Percentiles rank a stretch among this genome's conserved stretches.
These are phyloP conservation scores for Steinernema hermaphroditum DNA, from an alignment of 2,888 invertebrate species.

Conservation along the genomic window DNA sequence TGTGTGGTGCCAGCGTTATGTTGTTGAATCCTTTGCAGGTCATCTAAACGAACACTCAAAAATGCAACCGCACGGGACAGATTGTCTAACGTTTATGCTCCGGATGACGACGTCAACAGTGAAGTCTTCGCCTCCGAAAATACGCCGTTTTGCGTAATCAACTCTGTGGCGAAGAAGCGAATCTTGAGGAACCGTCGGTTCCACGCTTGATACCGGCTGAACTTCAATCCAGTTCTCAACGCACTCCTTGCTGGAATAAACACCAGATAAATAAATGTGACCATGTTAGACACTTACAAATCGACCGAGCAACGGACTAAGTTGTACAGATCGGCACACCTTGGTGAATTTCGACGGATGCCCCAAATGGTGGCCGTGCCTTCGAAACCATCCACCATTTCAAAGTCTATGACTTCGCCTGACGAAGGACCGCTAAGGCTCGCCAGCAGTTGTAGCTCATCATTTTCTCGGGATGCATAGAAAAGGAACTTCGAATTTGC, in stretches of 20 bases:
- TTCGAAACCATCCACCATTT: background rate
- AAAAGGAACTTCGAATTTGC: background rate
- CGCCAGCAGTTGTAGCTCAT: background rate
- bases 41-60: too few species aligned
- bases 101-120: background rate
- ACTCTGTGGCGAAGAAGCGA: background rate
- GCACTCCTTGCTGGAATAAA: background rate
- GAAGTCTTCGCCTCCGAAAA: constrained; percentile 3
- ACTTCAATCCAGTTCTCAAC: background rate
- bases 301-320: background rate
- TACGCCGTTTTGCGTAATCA: background rate
- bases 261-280: background rate
- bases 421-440: background rate
- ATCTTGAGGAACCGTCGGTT: background rate
- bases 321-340: background rate
- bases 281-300: background rate
- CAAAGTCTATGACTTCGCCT: background rate
- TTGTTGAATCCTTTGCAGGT: background rate
- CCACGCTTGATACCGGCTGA: background rate
- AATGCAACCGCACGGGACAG: too few species aligned
- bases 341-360: background rate
- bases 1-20: background rate
- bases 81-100: background rate
- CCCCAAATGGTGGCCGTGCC: background rate
- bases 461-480: background rate